Percentiles rank a stretch among this genome's conserved stretches.
phyloP scores from a whole-genome alignment of 1,140 invertebrate species.

The Fragariocoptes setiger region DNA sequence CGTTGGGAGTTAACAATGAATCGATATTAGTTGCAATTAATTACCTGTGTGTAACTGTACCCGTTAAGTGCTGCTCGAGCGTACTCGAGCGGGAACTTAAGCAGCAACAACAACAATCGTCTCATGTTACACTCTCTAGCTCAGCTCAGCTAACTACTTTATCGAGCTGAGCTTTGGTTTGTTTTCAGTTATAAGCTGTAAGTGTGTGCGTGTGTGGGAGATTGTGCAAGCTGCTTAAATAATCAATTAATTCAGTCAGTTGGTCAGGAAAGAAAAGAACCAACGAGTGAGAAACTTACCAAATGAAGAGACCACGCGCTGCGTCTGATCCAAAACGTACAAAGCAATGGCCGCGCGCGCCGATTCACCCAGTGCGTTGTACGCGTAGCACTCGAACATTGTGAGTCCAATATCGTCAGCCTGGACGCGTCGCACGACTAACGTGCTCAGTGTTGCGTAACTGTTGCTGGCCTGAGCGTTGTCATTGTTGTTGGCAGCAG shows the following conservation, averaged over 20 bases:
- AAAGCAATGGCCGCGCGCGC: slow-evolving; percentile 7
- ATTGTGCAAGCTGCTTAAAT: neutral
- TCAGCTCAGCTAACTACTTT: no score
- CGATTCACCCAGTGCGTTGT: slow-evolving; percentile 7
- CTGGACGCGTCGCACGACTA: neutral
- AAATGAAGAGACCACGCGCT: neutral
- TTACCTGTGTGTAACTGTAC: no score
- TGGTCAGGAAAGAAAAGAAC: neutral
- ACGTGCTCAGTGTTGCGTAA: neutral
- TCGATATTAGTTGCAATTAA: no score
- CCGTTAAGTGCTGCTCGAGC: no score
- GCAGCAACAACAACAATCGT: no score
- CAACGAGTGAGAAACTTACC: neutral
- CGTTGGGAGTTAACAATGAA: no score
- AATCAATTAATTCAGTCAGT: neutral
- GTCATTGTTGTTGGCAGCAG: neutral
- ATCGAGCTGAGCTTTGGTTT: neutral
- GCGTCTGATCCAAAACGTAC: slow-evolving; percentile 9
- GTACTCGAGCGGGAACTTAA: no score
- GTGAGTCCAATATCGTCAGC: slow-evolving; percentile 8
- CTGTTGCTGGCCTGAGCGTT: neutral
- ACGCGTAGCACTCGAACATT: slow-evolving; percentile 9
- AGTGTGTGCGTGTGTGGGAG: neutral
- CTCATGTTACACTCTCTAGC: no score
- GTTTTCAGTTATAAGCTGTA: neutral